phyloP scores from a whole-genome alignment of 1,140 invertebrate species.

The Trichoplusia ni region DNA sequence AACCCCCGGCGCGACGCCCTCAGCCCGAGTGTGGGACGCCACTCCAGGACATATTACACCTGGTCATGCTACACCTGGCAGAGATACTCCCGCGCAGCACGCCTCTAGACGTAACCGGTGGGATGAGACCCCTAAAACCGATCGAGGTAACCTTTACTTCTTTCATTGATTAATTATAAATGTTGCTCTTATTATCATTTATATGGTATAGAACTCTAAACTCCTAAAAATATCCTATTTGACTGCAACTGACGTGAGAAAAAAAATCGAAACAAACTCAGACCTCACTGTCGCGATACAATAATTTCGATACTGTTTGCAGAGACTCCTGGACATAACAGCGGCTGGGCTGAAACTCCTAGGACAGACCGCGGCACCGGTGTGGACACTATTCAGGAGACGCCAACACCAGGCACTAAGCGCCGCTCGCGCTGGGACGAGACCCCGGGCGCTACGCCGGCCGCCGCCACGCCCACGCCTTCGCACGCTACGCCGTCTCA shows the following conservation, averaged over 20 bases:
- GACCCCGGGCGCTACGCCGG: slow-evolving; percentile 90
- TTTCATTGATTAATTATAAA: neutral
- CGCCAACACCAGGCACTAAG: slow-evolving; percentile 96
- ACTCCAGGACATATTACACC: slow-evolving; percentile 95
- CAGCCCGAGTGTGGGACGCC: slow-evolving; percentile 96
- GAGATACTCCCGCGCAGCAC: slow-evolving; percentile 93
- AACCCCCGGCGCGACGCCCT: slow-evolving; percentile 96
- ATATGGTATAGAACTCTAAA: too few relatives aligned
- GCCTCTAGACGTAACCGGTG: slow-evolving; percentile 96
- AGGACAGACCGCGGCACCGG: slow-evolving; percentile 92
- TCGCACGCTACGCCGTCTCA: slow-evolving; percentile 85
- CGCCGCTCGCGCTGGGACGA: slow-evolving; percentile 98
- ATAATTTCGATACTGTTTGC: neutral
- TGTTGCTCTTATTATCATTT: too few relatives aligned
- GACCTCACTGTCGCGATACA: neutral
- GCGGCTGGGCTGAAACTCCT: slow-evolving; percentile 99
- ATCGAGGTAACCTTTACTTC: slow-evolving; percentile 84
- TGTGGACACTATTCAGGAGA: slow-evolving; percentile 93
- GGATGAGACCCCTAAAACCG: slow-evolving; percentile 99
- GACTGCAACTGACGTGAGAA: neutral
- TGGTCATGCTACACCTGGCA: slow-evolving; percentile 92
- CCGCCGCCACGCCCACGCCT: slow-evolving; percentile 88
- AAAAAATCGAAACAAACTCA: neutral
- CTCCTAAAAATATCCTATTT: too few relatives aligned
- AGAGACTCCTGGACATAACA: slow-evolving; percentile 97